Evolutionary conservation across 2,113 vertebrate genomes (phyloP).

Genomic region (Bungarus multicinctus): DNA sequence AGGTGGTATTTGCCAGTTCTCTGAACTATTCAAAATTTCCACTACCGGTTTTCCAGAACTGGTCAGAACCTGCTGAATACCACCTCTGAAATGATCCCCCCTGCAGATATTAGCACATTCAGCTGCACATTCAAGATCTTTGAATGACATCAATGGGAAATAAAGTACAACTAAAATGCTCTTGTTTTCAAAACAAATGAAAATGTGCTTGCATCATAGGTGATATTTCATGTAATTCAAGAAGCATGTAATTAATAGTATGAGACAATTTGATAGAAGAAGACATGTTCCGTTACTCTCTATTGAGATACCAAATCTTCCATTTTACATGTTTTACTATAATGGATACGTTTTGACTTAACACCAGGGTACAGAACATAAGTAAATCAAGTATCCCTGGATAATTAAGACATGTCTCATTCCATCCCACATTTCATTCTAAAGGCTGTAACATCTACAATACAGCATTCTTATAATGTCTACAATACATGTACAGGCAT

Average conservation of each 20-base stretch:
- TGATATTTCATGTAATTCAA: background rate
- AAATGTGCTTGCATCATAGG: background rate
- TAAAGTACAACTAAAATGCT: background rate
- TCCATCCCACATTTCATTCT: background rate
- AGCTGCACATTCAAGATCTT: background rate
- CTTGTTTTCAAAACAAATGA: background rate
- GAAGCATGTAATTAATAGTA: background rate
- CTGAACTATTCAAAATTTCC: too few relatives aligned
- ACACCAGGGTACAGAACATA: background rate
- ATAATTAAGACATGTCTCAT: background rate
- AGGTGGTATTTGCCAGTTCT: too few relatives aligned
- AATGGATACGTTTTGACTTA: background rate
- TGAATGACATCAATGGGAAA: background rate
- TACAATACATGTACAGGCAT: background rate
- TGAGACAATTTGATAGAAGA: background rate
- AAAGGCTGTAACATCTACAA: background rate
- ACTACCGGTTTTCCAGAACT: too few relatives aligned
- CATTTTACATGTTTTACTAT: background rate
- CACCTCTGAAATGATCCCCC: too few relatives aligned
- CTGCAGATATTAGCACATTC: background rate
- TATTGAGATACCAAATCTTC: background rate
- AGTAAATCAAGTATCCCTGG: background rate
- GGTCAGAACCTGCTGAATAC: too few relatives aligned
- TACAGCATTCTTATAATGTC: background rate
- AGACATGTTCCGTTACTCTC: background rate